Base-by-base conservation (phyloP, 1,140 invertebrate genomes). In the Neotoxoptera formosana region DNA sequence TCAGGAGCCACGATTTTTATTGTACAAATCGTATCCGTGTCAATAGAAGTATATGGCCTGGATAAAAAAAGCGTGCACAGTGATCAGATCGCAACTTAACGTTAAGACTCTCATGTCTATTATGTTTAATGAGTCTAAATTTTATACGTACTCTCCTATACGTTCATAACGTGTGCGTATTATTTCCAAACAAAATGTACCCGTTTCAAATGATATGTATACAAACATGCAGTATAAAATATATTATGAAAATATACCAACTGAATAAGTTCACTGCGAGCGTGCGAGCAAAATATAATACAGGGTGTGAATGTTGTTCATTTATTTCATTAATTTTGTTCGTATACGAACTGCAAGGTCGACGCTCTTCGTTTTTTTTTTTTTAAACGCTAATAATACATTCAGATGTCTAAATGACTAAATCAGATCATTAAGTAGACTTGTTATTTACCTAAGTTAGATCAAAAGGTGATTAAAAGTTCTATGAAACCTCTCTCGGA, bases 1-100 rank as follows among this genome's bases (percentile, higher is more conserved):
- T 89, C 48, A 89, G 87, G 2, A 89, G 48, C 87, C 87, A 89
- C 87, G 87, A 89, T 89, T 89, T 89, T 53, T 53, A 89, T 89
- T 89, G 48, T 89, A 89, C 87, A 8, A 23, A 89, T 89, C 87
- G 87, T 89, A 89, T 53, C 87, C 87, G 87, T 89, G 48, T 53
- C 87, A 89, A 53, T 36, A 53, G 47, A 89, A 53, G 23, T 89
- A 53, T 53, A 53, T 53, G 87, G 34, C 87, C 87, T 89, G 34
- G 20, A 89, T n/a, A n/a, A 89, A 89, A 89, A 89, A 34, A 86
- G 20, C n/a, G n/a, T 48, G 86, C 30, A 48, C 45, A 14, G 11
- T 47, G 83, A 84, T 41, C 23, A 30, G 11, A 47, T 11, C 9
- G n/a, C 14, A 76, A 76, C 60, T 76, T 76, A 76, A 76, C 60